Base-by-base conservation (phyloP, 2,888 invertebrate genomes). In the Conus canariensis region DNA sequence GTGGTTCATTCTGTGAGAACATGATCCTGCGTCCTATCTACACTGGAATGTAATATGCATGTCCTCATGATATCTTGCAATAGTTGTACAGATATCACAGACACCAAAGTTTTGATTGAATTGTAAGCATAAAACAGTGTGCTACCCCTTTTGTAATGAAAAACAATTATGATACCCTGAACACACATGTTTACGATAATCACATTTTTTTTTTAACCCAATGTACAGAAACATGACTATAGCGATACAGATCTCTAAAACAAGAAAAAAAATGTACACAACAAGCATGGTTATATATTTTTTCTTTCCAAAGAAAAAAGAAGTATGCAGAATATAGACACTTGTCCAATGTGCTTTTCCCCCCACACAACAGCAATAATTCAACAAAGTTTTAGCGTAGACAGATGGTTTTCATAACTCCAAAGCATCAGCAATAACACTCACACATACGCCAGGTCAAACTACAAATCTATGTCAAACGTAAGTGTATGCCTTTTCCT, bases 1-100 rank as follows among this genome's bases (percentile, higher is more conserved):
- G 74, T 74, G 74, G 74, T 6, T n/a, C 74, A 74, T 25, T 74
- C 74, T 74, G 74, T 74, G 74, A 74, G 74, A 74, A 74, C 74
- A 74, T 2, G 1, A 45, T 45, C 45, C 45, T 45, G 45, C 45
- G 67, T 67, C 67, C 19, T 67, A 22, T 19, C 5, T 10, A 22
- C 22, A 1, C 16, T 67, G 67, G 67, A 67, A 67, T 67, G 67
- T 45, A 45, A 45, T 4, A 45, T 45, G 45, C 45, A 45, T 45
- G 45, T 74, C 9, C n/a, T 19, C n/a, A 74, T 74, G n/a, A 74
- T 16, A 19, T 83, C 58, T 22, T 45, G 45, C 83, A 45, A 58
- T 83, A 58, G 1, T 83, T 58, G 22, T 83, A 19, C 14, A 59
- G 22, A 85, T 59, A 85, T 60, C 60, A 85, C 85, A 85, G 58